Percentiles rank a stretch among this genome's conserved stretches.
These are phyloP conservation scores for Standfussiana lucernea DNA, from an alignment of 2,888 invertebrate genomes.

Conservation along the genomic window DNA sequence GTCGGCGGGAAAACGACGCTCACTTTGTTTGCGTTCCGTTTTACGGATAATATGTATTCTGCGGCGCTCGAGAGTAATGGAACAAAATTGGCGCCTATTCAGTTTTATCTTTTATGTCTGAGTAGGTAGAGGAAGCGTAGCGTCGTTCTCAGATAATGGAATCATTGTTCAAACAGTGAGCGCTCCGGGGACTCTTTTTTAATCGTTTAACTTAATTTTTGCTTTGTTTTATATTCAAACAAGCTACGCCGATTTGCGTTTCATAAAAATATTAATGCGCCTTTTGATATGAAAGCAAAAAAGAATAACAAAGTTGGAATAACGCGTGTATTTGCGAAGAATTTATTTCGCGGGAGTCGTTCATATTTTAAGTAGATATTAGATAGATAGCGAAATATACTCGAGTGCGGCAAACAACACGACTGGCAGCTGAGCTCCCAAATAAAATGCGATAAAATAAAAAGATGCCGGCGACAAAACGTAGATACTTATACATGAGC, in stretches of 20 bases:
- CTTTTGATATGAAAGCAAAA: slow-evolving; percentile 47
- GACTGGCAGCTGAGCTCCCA: slow-evolving; percentile 88
- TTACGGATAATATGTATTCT: slow-evolving; percentile 89
- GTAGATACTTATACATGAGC: slow-evolving; percentile 86
- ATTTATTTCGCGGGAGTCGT: slow-evolving; percentile 59
- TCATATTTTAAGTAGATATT: slow-evolving; percentile 71
- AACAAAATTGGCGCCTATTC: slow-evolving; percentile 89
- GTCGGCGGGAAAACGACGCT: slow-evolving; percentile 89
- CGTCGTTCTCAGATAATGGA: slow-evolving; percentile 84
- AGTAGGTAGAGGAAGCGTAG: slow-evolving; percentile 77
- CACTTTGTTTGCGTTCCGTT: slow-evolving; percentile 90
- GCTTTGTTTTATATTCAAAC: slow-evolving; percentile 79
- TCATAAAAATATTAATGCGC: slow-evolving; percentile 63
- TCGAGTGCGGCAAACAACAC: slow-evolving; percentile 85
- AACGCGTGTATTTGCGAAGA: slow-evolving; percentile 37
- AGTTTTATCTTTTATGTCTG: slow-evolving; percentile 87
- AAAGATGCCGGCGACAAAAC: slow-evolving; percentile 88
- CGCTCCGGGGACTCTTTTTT: slow-evolving; percentile 83
- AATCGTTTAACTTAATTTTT: slow-evolving; percentile 88
- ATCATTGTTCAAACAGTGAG: slow-evolving; percentile 84
- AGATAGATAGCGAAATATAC: slow-evolving; percentile 75
- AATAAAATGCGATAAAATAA: slow-evolving; percentile 90
- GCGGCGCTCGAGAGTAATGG: slow-evolving; percentile 87
- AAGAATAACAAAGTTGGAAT: slow-evolving; percentile 30
- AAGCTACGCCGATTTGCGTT: slow-evolving; percentile 60